Conservation (phyloP, 2,113 vertebrate species). For the Campylomormyrus numenius region DNA sequence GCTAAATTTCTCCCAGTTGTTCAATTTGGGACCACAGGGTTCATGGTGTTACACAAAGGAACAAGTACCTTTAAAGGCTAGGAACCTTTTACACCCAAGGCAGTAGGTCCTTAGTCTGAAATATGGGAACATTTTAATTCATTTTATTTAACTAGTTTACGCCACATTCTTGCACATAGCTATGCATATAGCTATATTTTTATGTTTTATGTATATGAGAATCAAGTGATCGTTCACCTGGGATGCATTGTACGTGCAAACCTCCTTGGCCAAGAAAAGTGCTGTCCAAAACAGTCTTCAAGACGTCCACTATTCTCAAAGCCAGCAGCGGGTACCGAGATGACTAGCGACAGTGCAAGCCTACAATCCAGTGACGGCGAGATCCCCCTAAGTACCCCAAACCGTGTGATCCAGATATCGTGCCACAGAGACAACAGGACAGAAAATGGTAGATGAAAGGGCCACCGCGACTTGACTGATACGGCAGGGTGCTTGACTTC, state of each 20-base stretch:
- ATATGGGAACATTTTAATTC: neutral
- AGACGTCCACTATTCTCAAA: neutral
- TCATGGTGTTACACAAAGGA: neutral
- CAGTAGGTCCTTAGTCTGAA: neutral
- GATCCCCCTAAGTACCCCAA: neutral
- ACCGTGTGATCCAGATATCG: neutral
- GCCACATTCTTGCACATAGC: neutral
- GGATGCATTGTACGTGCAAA: neutral
- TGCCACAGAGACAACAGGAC: neutral
- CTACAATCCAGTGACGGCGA: neutral
- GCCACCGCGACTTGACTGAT: neutral
- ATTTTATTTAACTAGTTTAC: neutral
- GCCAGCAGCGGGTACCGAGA: neutral
- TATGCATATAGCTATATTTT: neutral
- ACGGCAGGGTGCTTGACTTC: neutral
- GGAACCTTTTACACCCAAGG: neutral
- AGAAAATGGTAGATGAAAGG: neutral
- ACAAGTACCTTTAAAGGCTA: neutral
- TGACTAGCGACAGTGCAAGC: neutral
- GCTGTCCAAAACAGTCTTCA: neutral
- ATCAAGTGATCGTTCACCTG: neutral
- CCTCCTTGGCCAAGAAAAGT: neutral
- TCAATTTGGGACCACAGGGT: neutral
- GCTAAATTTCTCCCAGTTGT: neutral
- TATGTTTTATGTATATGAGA: neutral